Base-by-base conservation (phyloP, 2,113 vertebrate genomes). In the Varanus salvator region DNA sequence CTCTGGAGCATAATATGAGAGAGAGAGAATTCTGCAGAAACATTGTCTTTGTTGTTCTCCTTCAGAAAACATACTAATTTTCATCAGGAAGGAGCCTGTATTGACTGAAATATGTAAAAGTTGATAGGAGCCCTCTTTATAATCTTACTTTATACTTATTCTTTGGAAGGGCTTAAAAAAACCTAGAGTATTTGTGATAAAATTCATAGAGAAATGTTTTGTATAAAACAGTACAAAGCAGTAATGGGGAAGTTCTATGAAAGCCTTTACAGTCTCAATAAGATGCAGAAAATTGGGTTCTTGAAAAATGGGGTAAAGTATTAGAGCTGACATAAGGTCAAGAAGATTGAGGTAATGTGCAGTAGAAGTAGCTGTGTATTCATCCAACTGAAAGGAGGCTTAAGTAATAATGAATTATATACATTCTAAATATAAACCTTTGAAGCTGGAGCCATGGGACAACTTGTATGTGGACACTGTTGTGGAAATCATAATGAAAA, bases 401-500 rank as follows among this genome's bases (percentile, higher is more conserved):
- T 50, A 82, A 71, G 34, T 54, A 54, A 54, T 54, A 48, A 84
- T 29, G 23, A 21, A 71, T 84, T 68, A 44, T 25, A 31, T 71
- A 8, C 12, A 8, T 50, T 48, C 83, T 69, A 69, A 84, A 85
- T 85, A 85, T 71, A 71, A 31, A 17, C 29, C 25, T 85, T 27
- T 71, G 27, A 50, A 71, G 52, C 83, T 85, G 68, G 83, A 85
- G 29, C 66, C 15, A 71, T 71, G 68, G 68, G 83, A 69, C 48
- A 71, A 44, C 83, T 85, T 85, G 83, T 29, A 85, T n/a, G 44
- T 50, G 44, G 83, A 44, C 66, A 83, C 57, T 14, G 81, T 11
- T 83, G 81, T n/a, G 27, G n/a, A 84, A 84, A 84, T 6, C 6
- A 50, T 71, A 85, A 85, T 72, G 44, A 85, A 84, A 71, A 68